phyloP scores from a whole-genome alignment of 2,113 vertebrate genomes.

The Vanacampus margaritifer region DNA sequence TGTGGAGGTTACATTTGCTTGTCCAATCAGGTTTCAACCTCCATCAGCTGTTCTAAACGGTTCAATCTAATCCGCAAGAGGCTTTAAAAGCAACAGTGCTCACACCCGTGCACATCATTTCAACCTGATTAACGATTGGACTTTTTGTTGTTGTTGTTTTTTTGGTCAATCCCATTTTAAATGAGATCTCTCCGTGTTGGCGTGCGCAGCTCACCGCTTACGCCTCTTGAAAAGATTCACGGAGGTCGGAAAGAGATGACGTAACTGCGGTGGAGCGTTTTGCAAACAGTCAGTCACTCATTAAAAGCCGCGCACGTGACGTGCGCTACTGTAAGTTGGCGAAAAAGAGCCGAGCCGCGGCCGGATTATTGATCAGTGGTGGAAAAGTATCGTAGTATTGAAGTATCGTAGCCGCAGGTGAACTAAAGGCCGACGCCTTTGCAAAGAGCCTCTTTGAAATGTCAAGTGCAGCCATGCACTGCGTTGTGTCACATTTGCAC shows the following conservation, averaged over 20 bases:
- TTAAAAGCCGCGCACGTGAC: neutral
- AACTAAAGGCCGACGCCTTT: conserved; percentile 54
- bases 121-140: neutral
- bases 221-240: neutral
- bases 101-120: neutral
- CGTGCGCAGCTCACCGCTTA: neutral
- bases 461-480: conserved; percentile 48
- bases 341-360: conserved; percentile 10
- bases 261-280: neutral
- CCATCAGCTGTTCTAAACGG: neutral
- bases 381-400: too few species aligned
- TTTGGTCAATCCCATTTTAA: too few species aligned
- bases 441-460: conserved; percentile 52
- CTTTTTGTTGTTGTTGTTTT: too few species aligned
- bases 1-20: neutral
- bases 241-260: neutral
- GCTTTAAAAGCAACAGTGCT: neutral
- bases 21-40: neutral
- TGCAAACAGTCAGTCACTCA: neutral
- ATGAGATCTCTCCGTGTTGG: too few species aligned
- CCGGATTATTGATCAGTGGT: conserved; percentile 44
- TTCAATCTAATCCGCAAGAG: too few species aligned
- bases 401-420: conserved; percentile 53
- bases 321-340: conserved; percentile 2
- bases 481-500: conserved; percentile 36